Base-by-base conservation (phyloP, 2,797 vertebrate genomes). In the Cirrhinus mrigala region DNA sequence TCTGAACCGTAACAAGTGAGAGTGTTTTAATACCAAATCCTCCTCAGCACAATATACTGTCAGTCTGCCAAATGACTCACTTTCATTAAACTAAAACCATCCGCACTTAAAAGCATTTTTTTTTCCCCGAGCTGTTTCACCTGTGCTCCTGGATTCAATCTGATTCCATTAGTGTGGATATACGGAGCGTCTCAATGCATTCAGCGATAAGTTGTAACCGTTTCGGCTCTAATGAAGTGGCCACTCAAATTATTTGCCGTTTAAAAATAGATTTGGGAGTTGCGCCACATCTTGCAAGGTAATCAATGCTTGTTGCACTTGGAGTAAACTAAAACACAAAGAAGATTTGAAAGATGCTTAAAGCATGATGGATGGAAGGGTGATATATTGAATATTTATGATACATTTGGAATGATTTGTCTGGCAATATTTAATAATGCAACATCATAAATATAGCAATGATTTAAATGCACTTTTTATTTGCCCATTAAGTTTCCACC, bases 121-220 rank as follows among this genome's bases (percentile, higher is more conserved):
- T 80, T 77, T 22, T 75, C 56, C 80, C 11, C 46, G 62, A 54
- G 75, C 27, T 5, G 52, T 85, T 87, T 84, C 85, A 64, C 86
- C 83, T 68, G 77, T 80, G 80, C 85, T 73, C 69, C 81, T 78
- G 48, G 68, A 85, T 83, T 87, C 77, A 70, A 83, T 85, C 79
- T 78, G 84, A 85, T 85, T 88, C 85, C 89, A 89, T 89, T 89
- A 88, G 79, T 20, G 80, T 69, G 79, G 85, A 87, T 88, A 81
- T 85, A 87, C 73, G 83, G 83, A 33, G 83, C 85, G 24, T 84
- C 85, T 73, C 86, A 68, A 85, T 81, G 83, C 81, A 86, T 78
- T 79, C 52, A 79, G 44, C 24, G 48, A 50, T 81, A 80, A 58
- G 75, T 86, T 87, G 82, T 88, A 85, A 86, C 80, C 56, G 76